These are phyloP conservation scores for Dryobotodes eremita DNA, from an alignment of 2,888 invertebrate genomes.

Conservation along the genomic window DNA sequence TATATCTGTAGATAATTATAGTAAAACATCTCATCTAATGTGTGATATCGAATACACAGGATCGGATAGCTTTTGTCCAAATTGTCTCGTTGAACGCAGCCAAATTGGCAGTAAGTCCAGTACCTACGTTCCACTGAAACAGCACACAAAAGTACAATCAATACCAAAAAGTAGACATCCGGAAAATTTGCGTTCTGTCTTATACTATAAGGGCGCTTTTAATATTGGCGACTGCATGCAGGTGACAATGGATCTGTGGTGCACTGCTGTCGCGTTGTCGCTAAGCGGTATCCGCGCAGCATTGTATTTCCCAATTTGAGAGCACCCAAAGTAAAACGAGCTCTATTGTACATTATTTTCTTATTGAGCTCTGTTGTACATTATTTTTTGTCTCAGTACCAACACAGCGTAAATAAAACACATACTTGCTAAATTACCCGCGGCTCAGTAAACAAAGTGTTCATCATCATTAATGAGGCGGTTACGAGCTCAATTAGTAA, in stretches of 20 bases:
- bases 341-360: not conserved
- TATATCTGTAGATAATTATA: not conserved
- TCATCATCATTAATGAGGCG: conserved; percentile 56
- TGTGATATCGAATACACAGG: conserved; percentile 26
- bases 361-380: not conserved
- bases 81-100: conserved; percentile 1
- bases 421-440: conserved; percentile 26
- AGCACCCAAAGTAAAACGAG: not conserved
- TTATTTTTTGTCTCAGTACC: not conserved
- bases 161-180: conserved; percentile 17
- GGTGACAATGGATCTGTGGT: not conserved
- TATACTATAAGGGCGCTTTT: conserved; percentile 16
- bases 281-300: not conserved
- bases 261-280: not conserved
- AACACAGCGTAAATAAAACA: conserved; percentile 7
- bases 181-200: conserved; percentile 31
- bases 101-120: conserved; percentile 34
- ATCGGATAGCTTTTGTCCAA: conserved; percentile 20
- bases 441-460: conserved; percentile 40
- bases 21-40: conserved; percentile 13
- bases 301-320: conserved; percentile 4
- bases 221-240: conserved; percentile 10
- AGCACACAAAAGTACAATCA: conserved; percentile 24
- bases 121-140: conserved; percentile 18
- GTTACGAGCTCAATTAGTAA: conserved; percentile 29